Evolutionary conservation across 2,888 invertebrate species (phyloP).

Genomic region (Torymus tubicola): DNA sequence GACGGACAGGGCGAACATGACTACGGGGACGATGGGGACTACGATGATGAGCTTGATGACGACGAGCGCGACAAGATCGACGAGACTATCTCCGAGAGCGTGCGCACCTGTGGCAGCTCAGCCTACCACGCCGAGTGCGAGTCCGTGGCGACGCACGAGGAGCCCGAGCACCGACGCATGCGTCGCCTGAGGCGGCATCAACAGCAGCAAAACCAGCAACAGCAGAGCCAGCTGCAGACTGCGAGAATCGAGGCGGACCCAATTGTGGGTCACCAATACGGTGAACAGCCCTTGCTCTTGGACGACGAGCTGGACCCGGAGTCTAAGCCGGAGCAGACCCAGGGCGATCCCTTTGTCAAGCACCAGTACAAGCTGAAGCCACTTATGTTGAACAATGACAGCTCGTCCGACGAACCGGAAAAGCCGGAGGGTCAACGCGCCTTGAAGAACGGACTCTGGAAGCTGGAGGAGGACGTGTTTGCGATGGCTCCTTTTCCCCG

Average conservation of each 20-base stretch:
- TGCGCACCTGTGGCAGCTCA: constrained; percentile 83
- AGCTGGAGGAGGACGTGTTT: constrained; percentile 80
- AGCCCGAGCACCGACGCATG: constrained; percentile 78
- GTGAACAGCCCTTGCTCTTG: constrained; percentile 85
- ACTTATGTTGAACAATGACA: constrained; percentile 80
- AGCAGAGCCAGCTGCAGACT: constrained; percentile 72
- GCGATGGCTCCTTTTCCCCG: constrained; percentile 83
- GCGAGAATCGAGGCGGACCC: constrained; percentile 66
- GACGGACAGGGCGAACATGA: constrained; percentile 69
- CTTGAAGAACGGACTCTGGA: constrained; percentile 65
- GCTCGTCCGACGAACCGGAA: constrained; percentile 65
- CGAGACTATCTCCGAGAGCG: constrained; percentile 81
- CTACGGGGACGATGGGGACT: constrained; percentile 72
- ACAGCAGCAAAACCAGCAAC: constrained; percentile 70
- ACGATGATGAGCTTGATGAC: constrained; percentile 77
- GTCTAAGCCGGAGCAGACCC: constrained; percentile 72
- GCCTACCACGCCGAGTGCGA: constrained; percentile 86
- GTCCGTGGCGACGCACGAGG: constrained; percentile 82
- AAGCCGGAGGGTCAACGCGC: constrained; percentile 33
- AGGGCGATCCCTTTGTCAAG: constrained; percentile 81
- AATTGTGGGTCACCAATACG: constrained; percentile 86
- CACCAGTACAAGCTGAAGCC: constrained; percentile 86
- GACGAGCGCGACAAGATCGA: constrained; percentile 75
- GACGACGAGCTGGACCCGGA: constrained; percentile 88
- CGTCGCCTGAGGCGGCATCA: constrained; percentile 75